phyloP scores from a whole-genome alignment of 2,113 vertebrate species.

The Paratilapia polleni region DNA sequence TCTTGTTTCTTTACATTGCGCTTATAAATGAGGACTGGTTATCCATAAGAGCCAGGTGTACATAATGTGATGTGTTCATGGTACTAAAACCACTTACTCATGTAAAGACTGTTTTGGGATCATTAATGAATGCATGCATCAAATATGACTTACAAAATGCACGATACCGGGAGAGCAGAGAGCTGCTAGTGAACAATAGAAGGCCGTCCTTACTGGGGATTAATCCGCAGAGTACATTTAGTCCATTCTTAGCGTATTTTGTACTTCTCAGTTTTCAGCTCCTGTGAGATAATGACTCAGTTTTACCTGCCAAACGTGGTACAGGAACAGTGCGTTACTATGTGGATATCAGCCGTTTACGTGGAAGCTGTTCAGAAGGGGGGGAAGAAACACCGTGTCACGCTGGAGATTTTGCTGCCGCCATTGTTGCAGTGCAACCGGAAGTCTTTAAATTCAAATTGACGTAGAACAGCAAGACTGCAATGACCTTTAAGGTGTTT shows the following conservation, averaged over 20 bases:
- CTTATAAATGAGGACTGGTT: slow-evolving; percentile 33
- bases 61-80: slow-evolving; percentile 47
- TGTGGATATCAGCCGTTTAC: slow-evolving; percentile 4
- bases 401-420: neutral
- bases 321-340: neutral
- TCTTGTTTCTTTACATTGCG: slow-evolving; percentile 37
- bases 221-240: slow-evolving; percentile 19
- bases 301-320: slow-evolving; percentile 36
- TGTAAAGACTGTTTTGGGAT: slow-evolving; percentile 25
- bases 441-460: neutral
- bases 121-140: slow-evolving; percentile 51
- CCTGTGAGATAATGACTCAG: neutral
- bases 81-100: slow-evolving; percentile 46
- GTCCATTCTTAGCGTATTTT: slow-evolving; percentile 1
- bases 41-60: slow-evolving; percentile 44
- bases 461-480: neutral
- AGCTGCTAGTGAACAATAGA: neutral
- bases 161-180: slow-evolving; percentile 25
- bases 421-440: neutral
- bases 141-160: slow-evolving; percentile 27
- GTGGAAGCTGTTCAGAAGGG: neutral
- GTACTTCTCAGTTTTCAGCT: slow-evolving; percentile 16
- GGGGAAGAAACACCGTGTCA: neutral
- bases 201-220: slow-evolving; percentile 5
- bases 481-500: neutral